Evolutionary conservation across 2,797 vertebrate species (phyloP).

Genomic region (Sebastes trivittatus): DNA sequence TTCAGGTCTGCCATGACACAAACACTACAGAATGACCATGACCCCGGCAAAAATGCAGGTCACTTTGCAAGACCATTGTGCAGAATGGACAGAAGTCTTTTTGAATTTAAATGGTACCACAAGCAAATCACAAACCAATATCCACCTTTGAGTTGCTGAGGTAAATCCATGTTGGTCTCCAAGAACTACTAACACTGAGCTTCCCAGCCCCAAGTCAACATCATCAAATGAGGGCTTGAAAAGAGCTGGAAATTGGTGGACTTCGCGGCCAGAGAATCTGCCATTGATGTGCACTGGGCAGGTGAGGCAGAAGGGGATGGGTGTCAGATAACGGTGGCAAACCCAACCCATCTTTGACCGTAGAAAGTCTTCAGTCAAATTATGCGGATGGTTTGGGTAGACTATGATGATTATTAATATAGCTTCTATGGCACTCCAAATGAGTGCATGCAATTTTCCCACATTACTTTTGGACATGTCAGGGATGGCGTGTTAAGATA

Average conservation of each 20-base stretch:
- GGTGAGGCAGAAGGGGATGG: too few relatives aligned
- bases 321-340: not conserved
- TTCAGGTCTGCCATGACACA: not conserved
- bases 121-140: not conserved
- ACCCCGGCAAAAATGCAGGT: not conserved
- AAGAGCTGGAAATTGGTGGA: too few relatives aligned
- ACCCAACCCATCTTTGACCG: not conserved
- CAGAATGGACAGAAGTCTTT: not conserved
- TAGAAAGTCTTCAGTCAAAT: not conserved
- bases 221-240: not conserved
- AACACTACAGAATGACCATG: not conserved
- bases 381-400: not conserved
- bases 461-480: too few relatives aligned
- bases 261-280: rapidly evolving
- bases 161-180: not conserved
- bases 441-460: not conserved
- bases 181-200: not conserved
- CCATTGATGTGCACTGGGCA: not conserved
- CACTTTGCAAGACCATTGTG: not conserved
- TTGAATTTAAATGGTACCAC: not conserved
- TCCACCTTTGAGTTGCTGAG: not conserved
- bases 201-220: not conserved
- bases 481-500: too few relatives aligned
- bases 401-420: not conserved
- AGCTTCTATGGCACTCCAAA: not conserved